Evolutionary conservation across 2,113 vertebrate genomes (phyloP).

Genomic region (Cervus canadensis): DNA sequence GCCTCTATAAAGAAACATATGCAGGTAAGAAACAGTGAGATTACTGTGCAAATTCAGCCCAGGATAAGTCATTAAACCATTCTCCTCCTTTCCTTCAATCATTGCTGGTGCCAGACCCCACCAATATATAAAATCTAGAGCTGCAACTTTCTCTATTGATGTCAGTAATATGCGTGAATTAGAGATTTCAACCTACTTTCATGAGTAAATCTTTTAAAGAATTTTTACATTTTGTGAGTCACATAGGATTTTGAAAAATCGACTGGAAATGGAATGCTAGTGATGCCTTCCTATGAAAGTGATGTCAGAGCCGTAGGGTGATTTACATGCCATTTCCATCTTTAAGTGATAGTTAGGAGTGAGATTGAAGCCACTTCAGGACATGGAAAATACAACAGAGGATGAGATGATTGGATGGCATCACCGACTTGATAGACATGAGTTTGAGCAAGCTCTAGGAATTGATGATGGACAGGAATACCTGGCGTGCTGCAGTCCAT

Average conservation of each 20-base stretch:
- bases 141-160: not conserved
- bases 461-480: not conserved
- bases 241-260: not conserved
- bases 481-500: not conserved
- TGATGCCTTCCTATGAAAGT: not conserved
- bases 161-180: not conserved
- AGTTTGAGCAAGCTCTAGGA: not conserved
- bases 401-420: not conserved
- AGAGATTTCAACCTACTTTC: constrained; percentile 17
- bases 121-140: not conserved
- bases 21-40: not conserved
- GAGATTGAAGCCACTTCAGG: not conserved
- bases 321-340: constrained; percentile 4
- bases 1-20: not conserved
- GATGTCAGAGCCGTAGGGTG: not conserved
- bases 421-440: not conserved
- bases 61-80: not conserved
- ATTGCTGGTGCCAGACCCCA: not conserved
- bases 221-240: not conserved
- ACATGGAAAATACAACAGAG: not conserved
- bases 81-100: not conserved
- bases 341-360: not conserved
- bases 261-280: not conserved
- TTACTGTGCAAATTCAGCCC: not conserved
- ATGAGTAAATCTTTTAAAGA: not conserved